Percentiles rank a stretch among this genome's conserved stretches.
phyloP scores from a whole-genome alignment of 2,797 vertebrate species.

The Anguilla pacifica region DNA sequence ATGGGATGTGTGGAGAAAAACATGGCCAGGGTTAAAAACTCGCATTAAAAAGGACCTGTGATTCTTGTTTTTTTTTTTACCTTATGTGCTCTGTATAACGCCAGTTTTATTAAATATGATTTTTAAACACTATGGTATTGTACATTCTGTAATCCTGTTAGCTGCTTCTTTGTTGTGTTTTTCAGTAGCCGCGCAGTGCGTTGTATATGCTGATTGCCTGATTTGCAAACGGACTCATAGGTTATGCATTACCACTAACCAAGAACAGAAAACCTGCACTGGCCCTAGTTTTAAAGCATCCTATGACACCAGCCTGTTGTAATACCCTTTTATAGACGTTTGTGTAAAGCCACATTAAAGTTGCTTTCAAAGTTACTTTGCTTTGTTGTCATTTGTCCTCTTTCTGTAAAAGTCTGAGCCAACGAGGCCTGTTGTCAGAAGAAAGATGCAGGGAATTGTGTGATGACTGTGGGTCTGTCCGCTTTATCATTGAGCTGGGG shows the following conservation, averaged over 20 bases:
- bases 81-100: slow-evolving; percentile 63
- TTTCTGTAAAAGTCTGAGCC: background rate
- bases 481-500: background rate
- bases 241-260: slow-evolving; percentile 45
- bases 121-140: slow-evolving; percentile 50
- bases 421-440: background rate
- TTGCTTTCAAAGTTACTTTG: slow-evolving; percentile 51
- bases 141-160: slow-evolving; percentile 46
- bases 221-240: slow-evolving; percentile 27
- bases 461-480: background rate
- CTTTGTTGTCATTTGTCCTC: slow-evolving; percentile 23
- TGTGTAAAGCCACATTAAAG: slow-evolving; percentile 69
- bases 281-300: slow-evolving; percentile 50
- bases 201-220: slow-evolving; percentile 53
- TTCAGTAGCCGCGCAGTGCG: slow-evolving; percentile 38
- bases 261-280: slow-evolving; percentile 42
- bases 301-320: slow-evolving; percentile 53
- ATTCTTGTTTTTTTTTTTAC: slow-evolving; percentile 50
- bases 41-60: background rate
- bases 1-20: background rate
- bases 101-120: slow-evolving; percentile 53
- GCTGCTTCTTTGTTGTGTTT: slow-evolving; percentile 37
- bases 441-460: background rate
- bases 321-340: slow-evolving; percentile 67
- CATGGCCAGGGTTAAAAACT: background rate